Base-by-base conservation (phyloP, 2,113 vertebrate genomes). In the Saguinus imperator region DNA sequence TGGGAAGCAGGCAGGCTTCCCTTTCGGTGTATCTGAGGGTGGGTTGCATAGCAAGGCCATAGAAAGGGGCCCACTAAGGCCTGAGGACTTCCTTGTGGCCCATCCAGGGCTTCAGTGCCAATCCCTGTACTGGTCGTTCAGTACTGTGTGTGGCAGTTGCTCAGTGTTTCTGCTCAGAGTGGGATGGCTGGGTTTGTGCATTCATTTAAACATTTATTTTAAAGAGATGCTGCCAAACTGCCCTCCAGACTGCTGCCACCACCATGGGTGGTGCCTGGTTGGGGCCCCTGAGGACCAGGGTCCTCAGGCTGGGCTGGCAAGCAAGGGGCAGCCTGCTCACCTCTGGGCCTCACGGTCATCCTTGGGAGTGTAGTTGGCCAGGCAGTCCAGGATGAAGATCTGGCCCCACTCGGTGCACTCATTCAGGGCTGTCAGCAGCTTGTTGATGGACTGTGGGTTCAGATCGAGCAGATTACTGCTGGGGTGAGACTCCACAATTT, bases 381-480 rank as follows among this genome's bases (percentile, higher is more conserved):
- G 98, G 96, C 99, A 99, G 98, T 99, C 99, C 32, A 99, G 99
- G 97, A 99, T 99, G 98, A 99, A 99, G 98, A 99, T 99, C 99
- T 99, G 99, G 35, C 99, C 99, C 99, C 99, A 99, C 98, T 99
- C 99, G 0, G 99, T 99, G 93, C 99, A 99, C 97, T 99, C 99
- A 0, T 99, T 99, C 85, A 99, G 98, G 97, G 99, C 99, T 0
- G 99, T 99, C 91, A 99, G 98, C 93, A 99, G 98, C 98, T 99
- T 99, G 98, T 99, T 99, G 98, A 99, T 99, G 92, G 99, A 99
- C 98, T 99, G 99, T 13, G 99, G 99, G 96, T 99, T 99, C 97
- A 99, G 98, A 98, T 99, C 99, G 88, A 99, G 98, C 27, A 99
- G 99, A 97, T 99, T 99, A 96, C 99, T 99, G 98, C 99, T 99